These are phyloP conservation scores for Cettia cetti DNA, from an alignment of 2,113 vertebrate genomes.

Conservation along the genomic window DNA sequence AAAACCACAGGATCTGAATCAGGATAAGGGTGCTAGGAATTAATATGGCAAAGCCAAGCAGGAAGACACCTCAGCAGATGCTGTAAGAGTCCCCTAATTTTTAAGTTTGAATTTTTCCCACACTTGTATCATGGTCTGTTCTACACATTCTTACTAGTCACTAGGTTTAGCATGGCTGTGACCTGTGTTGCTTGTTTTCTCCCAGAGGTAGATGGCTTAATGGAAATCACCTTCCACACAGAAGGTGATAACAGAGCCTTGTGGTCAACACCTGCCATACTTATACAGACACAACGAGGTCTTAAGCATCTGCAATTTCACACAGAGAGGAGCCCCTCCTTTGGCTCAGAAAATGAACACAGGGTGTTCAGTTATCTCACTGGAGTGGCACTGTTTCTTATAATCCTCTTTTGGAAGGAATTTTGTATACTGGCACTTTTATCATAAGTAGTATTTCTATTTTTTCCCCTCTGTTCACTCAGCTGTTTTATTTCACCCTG, in stretches of 20 bases:
- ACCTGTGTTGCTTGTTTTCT: not conserved
- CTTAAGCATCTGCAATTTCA: not conserved
- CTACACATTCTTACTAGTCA: not conserved
- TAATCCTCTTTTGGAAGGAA: not conserved
- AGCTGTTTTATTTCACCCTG: not conserved
- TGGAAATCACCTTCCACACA: not conserved
- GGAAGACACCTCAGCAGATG: not conserved
- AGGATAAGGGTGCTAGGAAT: not conserved
- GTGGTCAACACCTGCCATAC: not conserved
- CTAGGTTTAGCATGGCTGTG: not conserved
- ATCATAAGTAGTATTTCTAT: not conserved
- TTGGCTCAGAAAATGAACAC: not conserved
- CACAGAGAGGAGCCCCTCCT: not conserved
- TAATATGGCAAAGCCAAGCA: not conserved
- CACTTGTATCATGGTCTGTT: not conserved
- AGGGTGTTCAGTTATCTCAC: not conserved
- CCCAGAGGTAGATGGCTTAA: not conserved
- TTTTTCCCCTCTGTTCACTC: not conserved
- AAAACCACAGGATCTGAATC: not conserved
- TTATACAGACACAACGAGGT: not conserved
- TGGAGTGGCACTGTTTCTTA: not conserved
- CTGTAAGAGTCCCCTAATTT: not conserved
- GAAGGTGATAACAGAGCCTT: not conserved
- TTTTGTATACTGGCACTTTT: not conserved
- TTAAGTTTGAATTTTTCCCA: not conserved